Evolutionary conservation across 2,113 vertebrate species (phyloP).

Genomic region (Catharus minimus): DNA sequence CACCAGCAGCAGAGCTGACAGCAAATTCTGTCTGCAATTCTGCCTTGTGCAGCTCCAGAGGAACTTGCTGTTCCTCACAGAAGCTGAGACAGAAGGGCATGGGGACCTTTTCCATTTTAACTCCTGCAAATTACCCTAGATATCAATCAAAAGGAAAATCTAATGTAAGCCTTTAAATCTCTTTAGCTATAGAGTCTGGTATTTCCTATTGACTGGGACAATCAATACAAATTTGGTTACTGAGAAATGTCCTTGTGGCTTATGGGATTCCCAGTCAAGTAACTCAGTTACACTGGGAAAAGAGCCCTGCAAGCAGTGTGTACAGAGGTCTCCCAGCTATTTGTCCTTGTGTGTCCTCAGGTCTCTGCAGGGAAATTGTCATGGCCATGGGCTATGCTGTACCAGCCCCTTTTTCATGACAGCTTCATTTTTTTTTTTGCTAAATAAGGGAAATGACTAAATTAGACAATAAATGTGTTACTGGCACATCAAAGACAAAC

Average conservation of each 20-base stretch:
- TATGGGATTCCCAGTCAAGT: neutral
- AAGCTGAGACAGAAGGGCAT: neutral
- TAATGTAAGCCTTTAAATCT: constrained; percentile 9
- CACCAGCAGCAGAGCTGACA: neutral
- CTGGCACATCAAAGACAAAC: neutral
- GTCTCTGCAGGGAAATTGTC: neutral
- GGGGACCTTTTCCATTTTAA: neutral
- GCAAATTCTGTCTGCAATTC: neutral
- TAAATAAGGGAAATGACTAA: neutral
- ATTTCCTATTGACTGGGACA: constrained; percentile 6
- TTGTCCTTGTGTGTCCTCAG: neutral
- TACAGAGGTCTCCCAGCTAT: neutral
- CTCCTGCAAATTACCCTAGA: neutral
- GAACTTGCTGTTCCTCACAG: neutral
- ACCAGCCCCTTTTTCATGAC: neutral
- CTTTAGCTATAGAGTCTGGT: neutral
- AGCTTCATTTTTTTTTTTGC: neutral
- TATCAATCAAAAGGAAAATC: constrained; percentile 3
- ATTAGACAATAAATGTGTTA: neutral
- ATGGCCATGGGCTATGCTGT: neutral
- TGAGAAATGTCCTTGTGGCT: neutral
- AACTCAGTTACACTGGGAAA: neutral
- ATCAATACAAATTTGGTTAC: constrained; percentile 27
- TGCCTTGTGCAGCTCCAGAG: neutral
- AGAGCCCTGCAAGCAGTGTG: neutral